Evolutionary conservation across 1,140 invertebrate genomes (phyloP), one percentile per base, ranked within the genome.

Genomic region (Drosophila asahinai): DNA sequence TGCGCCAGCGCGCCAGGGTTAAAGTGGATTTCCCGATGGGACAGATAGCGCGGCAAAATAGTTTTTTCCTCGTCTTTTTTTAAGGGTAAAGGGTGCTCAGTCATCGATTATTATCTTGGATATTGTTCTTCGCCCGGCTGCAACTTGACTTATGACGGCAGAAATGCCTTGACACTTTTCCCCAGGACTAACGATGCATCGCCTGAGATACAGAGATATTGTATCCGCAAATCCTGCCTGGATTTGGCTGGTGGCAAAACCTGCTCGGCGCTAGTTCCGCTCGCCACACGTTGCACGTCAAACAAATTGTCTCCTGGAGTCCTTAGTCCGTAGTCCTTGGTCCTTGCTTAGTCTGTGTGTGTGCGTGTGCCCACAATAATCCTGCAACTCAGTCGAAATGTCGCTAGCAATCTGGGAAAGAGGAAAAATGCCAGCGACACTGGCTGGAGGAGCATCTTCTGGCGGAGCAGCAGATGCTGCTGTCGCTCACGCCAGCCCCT

Each of bases 221-320:
- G 63, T 45, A 65, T 63, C 57, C 12, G 43, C 43, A 40, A 43
- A 73, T 73, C 70, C 52, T 52, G 11, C 8, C 33, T 17, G 68
- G 71, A 73, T 73, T 51, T 60, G 54, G 63, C 43, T 49, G 51
- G 55, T 49, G 77, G 54, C 25, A 67, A 79, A 77, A 80, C 76
- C 80, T 68, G 84, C 52, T 14, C 33, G 30, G 54, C 72, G 84
- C 80, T 77, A 86, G 82, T 87, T 87, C 80, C 77, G 74, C 62
- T 81, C 81, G 86, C 86, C 84, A 89, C 84, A 89, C 84, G 84
- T 89, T 70, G 84, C 84, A 89, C 78, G 78, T 90, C 81, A 89
- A 89, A 90, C 86, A 89, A 89, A 89, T 89, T 87, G 86, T 55
- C 81, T 83, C 77, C 77, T 33, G 71, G 33, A 47, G 60, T 19